Conservation (phyloP, 2,113 vertebrate species). For the Benitochromis conjunctus region DNA sequence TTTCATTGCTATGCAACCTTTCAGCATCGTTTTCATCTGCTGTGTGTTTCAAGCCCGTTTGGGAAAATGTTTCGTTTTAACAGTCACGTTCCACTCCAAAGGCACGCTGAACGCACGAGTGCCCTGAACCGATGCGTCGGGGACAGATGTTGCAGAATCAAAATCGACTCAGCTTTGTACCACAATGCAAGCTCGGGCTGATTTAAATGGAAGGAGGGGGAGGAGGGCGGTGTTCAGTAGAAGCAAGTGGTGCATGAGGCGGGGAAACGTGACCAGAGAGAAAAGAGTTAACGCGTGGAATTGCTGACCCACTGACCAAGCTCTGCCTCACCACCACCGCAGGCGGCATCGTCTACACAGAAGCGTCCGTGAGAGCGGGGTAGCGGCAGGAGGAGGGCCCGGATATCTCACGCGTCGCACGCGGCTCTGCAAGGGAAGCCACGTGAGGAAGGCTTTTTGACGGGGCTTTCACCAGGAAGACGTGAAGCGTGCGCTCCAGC, state of each 20-base stretch:
- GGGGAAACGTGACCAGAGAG: slow-evolving; percentile 67
- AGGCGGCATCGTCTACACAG: slow-evolving; percentile 46
- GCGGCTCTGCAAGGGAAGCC: slow-evolving; percentile 67
- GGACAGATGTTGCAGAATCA: slow-evolving; percentile 39
- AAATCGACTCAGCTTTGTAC: slow-evolving; percentile 10
- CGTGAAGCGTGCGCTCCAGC: slow-evolving; percentile 22
- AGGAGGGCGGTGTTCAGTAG: not conserved
- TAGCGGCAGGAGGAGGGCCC: slow-evolving; percentile 19
- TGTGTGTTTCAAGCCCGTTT: not conserved
- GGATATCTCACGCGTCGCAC: slow-evolving; percentile 73
- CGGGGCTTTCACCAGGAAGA: slow-evolving; percentile 36
- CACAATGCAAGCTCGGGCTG: not conserved
- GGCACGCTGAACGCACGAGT: slow-evolving; percentile 15
- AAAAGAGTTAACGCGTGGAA: slow-evolving; percentile 42
- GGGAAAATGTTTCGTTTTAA: not conserved
- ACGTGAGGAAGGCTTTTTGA: slow-evolving; percentile 70
- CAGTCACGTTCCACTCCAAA: slow-evolving; percentile 45
- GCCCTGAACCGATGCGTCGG: not conserved
- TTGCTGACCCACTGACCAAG: slow-evolving; percentile 80
- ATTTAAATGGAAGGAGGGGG: not conserved
- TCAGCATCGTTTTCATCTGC: not conserved
- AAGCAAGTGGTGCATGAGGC: slow-evolving; percentile 47
- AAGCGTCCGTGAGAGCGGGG: slow-evolving; percentile 45
- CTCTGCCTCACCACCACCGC: slow-evolving; percentile 58
- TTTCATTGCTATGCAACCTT: not conserved